Evolutionary conservation across 2,888 invertebrate genomes (phyloP).

Genomic region (Argyra leucocephala): DNA sequence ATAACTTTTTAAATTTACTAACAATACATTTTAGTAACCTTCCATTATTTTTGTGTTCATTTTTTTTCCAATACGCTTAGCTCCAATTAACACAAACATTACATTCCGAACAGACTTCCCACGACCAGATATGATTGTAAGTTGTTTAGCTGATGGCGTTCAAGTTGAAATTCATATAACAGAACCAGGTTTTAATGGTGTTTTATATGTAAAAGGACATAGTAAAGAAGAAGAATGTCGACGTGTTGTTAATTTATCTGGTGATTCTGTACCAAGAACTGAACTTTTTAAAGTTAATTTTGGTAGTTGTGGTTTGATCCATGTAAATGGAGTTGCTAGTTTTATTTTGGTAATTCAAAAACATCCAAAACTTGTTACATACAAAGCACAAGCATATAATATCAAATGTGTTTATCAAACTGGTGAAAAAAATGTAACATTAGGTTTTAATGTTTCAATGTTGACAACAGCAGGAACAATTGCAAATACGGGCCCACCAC

Average conservation of each 20-base stretch:
- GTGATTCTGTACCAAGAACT: constrained; percentile 54
- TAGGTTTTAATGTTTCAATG: constrained; percentile 93
- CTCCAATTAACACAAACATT: constrained; percentile 1
- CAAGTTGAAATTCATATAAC: constrained; percentile 70
- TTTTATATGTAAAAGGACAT: constrained; percentile 87
- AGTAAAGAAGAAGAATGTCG: constrained; percentile 87
- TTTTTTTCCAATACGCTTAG: background rate
- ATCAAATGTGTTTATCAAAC: constrained; percentile 92
- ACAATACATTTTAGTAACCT: background rate
- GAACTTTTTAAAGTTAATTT: constrained; percentile 82
- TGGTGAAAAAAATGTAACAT: constrained; percentile 82
- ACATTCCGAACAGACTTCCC: constrained; percentile 69
- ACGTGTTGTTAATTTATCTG: constrained; percentile 65
- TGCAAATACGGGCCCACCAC: constrained; percentile 89
- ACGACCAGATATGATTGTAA: constrained; percentile 74
- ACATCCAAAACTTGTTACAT: constrained; percentile 90
- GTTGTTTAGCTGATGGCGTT: constrained; percentile 84
- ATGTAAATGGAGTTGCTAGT: constrained; percentile 82
- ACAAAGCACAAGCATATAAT: constrained; percentile 90
- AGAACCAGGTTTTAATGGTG: constrained; percentile 71
- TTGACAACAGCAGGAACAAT: constrained; percentile 89
- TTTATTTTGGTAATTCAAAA: constrained; percentile 92
- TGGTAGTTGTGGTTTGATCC: constrained; percentile 83
- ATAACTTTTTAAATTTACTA: constrained; percentile 27
- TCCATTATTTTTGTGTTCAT: background rate